A percentile compares a stretch with the other conserved stretches of the same genome.
Conservation (phyloP, 2,113 vertebrate species). For the Gobio gobio region DNA sequence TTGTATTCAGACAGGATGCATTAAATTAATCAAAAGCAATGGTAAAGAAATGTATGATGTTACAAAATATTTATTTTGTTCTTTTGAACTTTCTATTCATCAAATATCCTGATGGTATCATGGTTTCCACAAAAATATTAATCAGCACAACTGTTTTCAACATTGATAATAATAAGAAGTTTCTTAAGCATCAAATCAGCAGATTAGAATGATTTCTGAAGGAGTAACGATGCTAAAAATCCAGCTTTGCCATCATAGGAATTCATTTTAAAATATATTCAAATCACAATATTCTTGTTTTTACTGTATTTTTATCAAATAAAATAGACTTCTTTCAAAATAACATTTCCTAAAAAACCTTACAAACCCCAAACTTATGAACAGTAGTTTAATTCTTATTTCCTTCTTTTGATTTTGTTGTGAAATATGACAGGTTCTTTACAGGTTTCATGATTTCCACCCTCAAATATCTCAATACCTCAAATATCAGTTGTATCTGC, state of each 20-base stretch:
- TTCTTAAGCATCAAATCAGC: not conserved
- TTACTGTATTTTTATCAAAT: not conserved
- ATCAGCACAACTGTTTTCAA: too few species aligned
- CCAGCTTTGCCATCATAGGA: not conserved
- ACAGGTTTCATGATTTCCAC: not conserved
- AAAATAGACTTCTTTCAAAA: not conserved
- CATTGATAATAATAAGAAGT: not conserved
- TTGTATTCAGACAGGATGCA: not conserved
- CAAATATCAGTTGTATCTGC: constrained; percentile 6
- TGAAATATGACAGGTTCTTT: not conserved
- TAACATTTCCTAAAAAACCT: not conserved
- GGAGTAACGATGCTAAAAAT: not conserved
- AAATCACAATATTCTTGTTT: not conserved
- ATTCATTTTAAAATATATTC: not conserved
- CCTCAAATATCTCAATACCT: not conserved
- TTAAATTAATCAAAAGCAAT: not conserved
- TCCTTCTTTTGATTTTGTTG: not conserved
- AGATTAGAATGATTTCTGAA: not conserved
- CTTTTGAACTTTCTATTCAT: not conserved
- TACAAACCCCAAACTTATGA: not conserved
- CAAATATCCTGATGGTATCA: not conserved
- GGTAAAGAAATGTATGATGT: not conserved
- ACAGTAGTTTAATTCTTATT: not conserved
- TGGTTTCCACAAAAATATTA: too few species aligned
- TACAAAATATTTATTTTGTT: not conserved